phyloP scores from a whole-genome alignment of 2,113 vertebrate species.

The Nerophis lumbriciformis region DNA sequence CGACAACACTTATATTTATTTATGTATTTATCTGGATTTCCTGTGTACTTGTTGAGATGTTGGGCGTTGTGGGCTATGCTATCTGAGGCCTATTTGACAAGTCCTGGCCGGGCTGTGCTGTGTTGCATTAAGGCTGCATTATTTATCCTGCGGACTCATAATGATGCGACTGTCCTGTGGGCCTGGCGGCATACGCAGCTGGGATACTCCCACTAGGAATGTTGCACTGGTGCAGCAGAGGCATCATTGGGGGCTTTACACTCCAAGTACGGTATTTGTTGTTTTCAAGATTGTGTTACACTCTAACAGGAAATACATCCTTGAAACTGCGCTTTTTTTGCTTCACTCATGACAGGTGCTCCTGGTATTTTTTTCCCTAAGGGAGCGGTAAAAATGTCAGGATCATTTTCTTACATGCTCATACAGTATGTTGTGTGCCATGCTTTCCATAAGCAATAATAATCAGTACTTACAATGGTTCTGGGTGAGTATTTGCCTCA shows the following conservation, averaged over 20 bases:
- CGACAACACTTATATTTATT: constrained; percentile 71
- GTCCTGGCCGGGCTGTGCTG: constrained; percentile 20
- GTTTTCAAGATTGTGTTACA: neutral
- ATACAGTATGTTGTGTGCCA: no score
- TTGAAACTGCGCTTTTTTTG: neutral
- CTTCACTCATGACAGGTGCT: neutral
- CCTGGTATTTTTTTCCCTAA: neutral
- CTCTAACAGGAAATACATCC: neutral
- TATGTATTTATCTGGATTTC: constrained; percentile 74
- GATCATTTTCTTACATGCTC: no score
- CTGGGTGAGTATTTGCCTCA: no score
- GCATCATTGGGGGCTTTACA: neutral
- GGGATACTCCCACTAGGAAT: constrained; percentile 27
- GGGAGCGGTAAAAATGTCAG: neutral
- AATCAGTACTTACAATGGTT: no score
- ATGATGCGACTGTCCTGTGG: constrained; percentile 61
- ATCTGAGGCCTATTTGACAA: constrained; percentile 63
- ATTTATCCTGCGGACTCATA: constrained; percentile 59
- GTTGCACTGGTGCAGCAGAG: constrained; percentile 7
- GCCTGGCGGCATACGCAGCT: constrained; percentile 29
- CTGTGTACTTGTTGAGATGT: constrained; percentile 67
- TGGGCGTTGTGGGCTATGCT: constrained; percentile 40
- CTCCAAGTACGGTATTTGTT: neutral
- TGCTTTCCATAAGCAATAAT: no score
- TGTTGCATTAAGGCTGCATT: constrained; percentile 56